Evolutionary conservation across 2,113 vertebrate species (phyloP), one percentile per base, ranked within the genome.

Genomic region (Galeopterus variegatus): DNA sequence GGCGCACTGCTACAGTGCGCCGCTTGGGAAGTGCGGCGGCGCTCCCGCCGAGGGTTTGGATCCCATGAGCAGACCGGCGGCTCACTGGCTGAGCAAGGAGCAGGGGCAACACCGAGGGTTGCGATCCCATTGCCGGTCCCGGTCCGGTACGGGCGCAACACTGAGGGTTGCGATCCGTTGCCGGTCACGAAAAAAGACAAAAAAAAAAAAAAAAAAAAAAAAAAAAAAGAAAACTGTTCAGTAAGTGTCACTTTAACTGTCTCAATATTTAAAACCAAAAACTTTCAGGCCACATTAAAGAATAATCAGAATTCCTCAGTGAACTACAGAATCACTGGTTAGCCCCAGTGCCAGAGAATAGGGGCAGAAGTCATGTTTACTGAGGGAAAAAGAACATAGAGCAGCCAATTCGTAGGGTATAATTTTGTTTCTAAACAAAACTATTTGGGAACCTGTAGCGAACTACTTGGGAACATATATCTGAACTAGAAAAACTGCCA

Each of bases 351-450:
- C 45, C 88, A 77, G 79, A 58, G 41, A 79, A 45, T 31, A 10
- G 13, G 21, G 45, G 33, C 54, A 76, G 64, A 94, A 18, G 54
- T 73, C 87, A 54, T 0, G 2, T 54, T 36, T n/a, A 83, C 52
- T 19, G 52, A 96, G 23, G 33, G 26, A 48, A 64, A 64, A 64
- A 21, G 67, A 81, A 95, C 60, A 79, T 3, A 21, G 50, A 41
- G 14, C n/a, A 33, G 58, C 21, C 28, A 11, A 11, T 12, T 28
- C 50, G 45, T 28, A 80, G 80, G 17, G n/a, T 31, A 83, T 50
- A 60, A 60, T 64, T 96, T 92, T 94, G 41, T 81, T 84, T 87
- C 75, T 80, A 94, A 81, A 94, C 50, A 58, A 76, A 92, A 94
- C 24, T 21, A 56, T 52, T 14, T 64, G 60, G 41, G 72, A 97